Conservation (phyloP, 2,888 invertebrate species). For the Parapristionchus giblindavisi region DNA sequence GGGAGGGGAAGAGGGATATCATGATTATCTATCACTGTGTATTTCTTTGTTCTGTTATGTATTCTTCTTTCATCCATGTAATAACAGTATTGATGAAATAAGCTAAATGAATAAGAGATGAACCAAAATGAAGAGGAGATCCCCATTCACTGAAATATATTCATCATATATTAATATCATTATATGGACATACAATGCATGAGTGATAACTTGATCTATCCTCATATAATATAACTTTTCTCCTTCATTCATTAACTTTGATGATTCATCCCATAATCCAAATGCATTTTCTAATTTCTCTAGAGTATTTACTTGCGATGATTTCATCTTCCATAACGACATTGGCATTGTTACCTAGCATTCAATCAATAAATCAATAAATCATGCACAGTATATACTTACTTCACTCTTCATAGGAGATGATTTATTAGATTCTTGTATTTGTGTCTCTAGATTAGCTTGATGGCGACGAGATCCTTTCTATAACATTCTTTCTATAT, state of each 20-base stretch:
- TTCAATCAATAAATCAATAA: no score
- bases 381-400: no score
- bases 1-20: no score
- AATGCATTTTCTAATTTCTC: not conserved
- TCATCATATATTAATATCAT: not conserved
- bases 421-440: not conserved
- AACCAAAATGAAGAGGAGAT: slow-evolving; percentile 3
- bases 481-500: not conserved
- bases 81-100: slow-evolving; percentile 7
- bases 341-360: slow-evolving; percentile 22
- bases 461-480: not conserved
- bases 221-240: slow-evolving; percentile 6
- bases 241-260: not conserved
- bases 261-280: not conserved
- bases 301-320: not conserved
- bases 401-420: slow-evolving; percentile 5
- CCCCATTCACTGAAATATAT: slow-evolving; percentile 23
- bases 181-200: slow-evolving; percentile 6
- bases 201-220: not conserved
- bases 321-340: slow-evolving; percentile 24
- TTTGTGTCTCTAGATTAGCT: slow-evolving; percentile 8
- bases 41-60: not conserved
- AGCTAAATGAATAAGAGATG: slow-evolving; percentile 2
- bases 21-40: no score
- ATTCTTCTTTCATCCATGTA: slow-evolving; percentile 9